Evolutionary conservation across 2,888 invertebrate species (phyloP).

Genomic region (Zygogramma bicolorata): DNA sequence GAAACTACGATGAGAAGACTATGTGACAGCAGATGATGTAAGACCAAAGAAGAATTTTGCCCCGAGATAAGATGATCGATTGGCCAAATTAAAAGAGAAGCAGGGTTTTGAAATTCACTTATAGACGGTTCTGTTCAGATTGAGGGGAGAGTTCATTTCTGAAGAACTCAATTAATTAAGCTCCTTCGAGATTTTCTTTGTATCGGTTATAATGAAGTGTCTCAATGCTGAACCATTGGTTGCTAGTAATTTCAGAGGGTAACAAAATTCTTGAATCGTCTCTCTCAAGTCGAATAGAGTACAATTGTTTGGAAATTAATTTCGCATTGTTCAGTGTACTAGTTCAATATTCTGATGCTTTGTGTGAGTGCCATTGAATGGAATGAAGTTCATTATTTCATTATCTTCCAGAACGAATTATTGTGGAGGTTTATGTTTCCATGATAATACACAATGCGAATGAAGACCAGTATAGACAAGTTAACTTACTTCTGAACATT

Average conservation of each 20-base stretch:
- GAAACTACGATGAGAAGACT: too few species aligned
- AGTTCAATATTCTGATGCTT: too few species aligned
- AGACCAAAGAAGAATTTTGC: not conserved
- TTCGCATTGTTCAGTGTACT: too few species aligned
- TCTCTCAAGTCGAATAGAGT: not conserved
- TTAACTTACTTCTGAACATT: too few species aligned
- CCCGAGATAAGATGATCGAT: slow-evolving; percentile 46
- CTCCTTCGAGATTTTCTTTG: not conserved
- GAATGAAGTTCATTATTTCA: too few species aligned
- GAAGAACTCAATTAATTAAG: not conserved
- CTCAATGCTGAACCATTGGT: not conserved
- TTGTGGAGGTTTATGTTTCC: too few species aligned
- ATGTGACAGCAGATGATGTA: too few species aligned
- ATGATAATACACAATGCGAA: too few species aligned
- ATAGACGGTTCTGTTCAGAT: not conserved
- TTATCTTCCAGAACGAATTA: too few species aligned
- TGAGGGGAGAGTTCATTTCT: not conserved
- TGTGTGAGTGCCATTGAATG: too few species aligned
- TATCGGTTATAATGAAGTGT: not conserved
- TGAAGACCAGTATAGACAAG: too few species aligned
- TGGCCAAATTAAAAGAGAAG: slow-evolving; percentile 55
- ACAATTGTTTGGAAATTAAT: not conserved
- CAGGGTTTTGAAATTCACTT: slow-evolving; percentile 47
- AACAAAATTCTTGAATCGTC: not conserved
- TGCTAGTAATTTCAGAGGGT: not conserved